Evolutionary conservation across 92 coral and sea anemone genomes (phyloP).

Genomic region (Porites rus): DNA sequence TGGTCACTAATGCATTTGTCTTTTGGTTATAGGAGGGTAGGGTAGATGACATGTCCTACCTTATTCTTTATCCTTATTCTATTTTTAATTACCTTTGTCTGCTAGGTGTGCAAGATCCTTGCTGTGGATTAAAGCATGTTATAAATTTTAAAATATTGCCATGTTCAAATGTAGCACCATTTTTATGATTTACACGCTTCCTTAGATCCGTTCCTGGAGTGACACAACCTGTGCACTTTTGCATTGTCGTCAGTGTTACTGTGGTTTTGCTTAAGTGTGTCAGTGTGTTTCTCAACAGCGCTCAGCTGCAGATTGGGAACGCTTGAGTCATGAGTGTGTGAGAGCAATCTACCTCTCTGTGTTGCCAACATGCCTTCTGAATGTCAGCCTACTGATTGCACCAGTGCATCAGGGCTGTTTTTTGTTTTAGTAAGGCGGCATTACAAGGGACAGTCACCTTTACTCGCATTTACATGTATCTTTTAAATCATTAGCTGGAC

Average conservation of each 20-base stretch:
- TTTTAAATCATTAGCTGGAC: too few species aligned
- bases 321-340: conserved; percentile 97
- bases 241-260: conserved; percentile 24
- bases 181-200: conserved; percentile 75
- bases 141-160: too few species aligned
- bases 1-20: too few species aligned
- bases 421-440: conserved; percentile 36
- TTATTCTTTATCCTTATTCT: too few species aligned
- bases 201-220: conserved; percentile 96
- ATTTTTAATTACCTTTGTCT: too few species aligned
- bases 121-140: too few species aligned
- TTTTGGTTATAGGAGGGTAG: too few species aligned
- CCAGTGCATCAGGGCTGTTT: conserved; percentile 12
- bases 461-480: background rate
- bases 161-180: background rate
- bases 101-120: too few species aligned
- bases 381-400: background rate
- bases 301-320: conserved; percentile 94
- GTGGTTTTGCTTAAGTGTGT: conserved; percentile 52
- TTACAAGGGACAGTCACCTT: conserved; percentile 18
- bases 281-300: conserved; percentile 79
- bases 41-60: too few species aligned
- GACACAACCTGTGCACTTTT: conserved; percentile 2
- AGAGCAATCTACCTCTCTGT: conserved; percentile 81
- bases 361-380: conserved; percentile 47